phyloP scores from a whole-genome alignment of 2,797 vertebrate genomes.

The Schizothorax lantsangensis region DNA sequence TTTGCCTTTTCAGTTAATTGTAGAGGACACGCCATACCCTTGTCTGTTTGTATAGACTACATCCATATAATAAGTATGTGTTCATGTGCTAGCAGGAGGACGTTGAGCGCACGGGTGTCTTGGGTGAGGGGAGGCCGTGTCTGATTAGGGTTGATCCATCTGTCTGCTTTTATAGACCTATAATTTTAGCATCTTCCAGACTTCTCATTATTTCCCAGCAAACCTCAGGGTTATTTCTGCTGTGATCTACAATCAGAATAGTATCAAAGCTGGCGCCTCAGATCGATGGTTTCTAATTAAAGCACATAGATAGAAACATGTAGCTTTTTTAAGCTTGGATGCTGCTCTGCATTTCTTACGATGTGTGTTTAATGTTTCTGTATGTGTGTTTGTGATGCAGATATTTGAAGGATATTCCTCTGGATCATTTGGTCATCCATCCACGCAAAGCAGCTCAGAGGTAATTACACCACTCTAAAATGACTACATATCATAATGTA shows the following conservation, averaged over 20 bases:
- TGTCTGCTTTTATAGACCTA: constrained; percentile 58
- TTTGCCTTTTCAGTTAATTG: neutral
- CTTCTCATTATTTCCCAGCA: constrained; percentile 55
- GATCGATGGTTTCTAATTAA: constrained; percentile 62
- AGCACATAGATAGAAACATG: constrained; percentile 54
- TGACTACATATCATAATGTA: neutral
- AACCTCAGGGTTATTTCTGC: constrained; percentile 62
- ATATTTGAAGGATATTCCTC: constrained; percentile 78
- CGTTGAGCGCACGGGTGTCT: constrained; percentile 30
- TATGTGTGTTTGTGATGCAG: constrained; percentile 64
- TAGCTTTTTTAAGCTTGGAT: constrained; percentile 58
- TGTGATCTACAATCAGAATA: constrained; percentile 61
- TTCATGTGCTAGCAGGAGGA: constrained; percentile 44
- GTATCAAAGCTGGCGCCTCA: constrained; percentile 59
- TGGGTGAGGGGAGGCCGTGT: constrained; percentile 56
- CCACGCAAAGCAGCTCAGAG: constrained; percentile 73
- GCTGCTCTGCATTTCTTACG: constrained; percentile 21
- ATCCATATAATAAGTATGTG: neutral
- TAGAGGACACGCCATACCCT: neutral
- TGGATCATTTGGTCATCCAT: constrained; percentile 67
- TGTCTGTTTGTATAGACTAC: constrained; percentile 14
- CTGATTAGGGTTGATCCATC: constrained; percentile 57
- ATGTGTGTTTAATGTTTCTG: constrained; percentile 9
- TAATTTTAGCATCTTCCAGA: constrained; percentile 66
- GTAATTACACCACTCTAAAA: constrained; percentile 62